These are phyloP conservation scores for Hydriomena furcata DNA, from an alignment of 2,888 invertebrate species.

Conservation along the genomic window DNA sequence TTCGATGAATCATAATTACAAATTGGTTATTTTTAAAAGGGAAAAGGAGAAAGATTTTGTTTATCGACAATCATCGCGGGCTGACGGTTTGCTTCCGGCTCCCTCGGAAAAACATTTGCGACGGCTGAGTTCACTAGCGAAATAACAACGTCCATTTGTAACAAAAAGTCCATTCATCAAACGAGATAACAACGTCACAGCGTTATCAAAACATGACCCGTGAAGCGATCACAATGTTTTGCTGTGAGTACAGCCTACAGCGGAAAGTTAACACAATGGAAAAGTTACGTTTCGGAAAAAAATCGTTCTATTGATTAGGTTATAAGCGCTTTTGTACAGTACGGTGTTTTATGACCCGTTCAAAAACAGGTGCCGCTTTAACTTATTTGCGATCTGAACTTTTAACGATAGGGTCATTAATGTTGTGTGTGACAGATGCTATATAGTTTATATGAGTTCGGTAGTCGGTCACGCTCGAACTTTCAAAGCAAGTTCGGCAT, in stretches of 20 bases:
- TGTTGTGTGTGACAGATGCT: background rate
- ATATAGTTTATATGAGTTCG: background rate
- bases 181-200: conserved; percentile 78
- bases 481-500: background rate
- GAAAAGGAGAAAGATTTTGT: conserved; percentile 32
- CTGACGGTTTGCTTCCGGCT: conserved; percentile 42
- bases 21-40: conserved; percentile 29
- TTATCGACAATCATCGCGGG: conserved; percentile 34
- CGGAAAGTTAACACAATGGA: conserved; percentile 72
- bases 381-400: conserved; percentile 31
- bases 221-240: conserved; percentile 76
- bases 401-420: too few relatives aligned
- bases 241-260: conserved; percentile 58
- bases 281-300: conserved; percentile 63
- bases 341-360: conserved; percentile 39
- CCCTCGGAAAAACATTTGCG: conserved; percentile 55
- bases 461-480: background rate
- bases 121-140: conserved; percentile 63
- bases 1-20: conserved; percentile 22
- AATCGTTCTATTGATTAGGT: conserved; percentile 67
- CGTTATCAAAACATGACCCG: conserved; percentile 79
- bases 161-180: conserved; percentile 81
- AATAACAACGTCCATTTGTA: conserved; percentile 77
- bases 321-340: conserved; percentile 49
- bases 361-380: conserved; percentile 43